Conservation (phyloP, 2,888 invertebrate genomes). For the Dolichomitus sp. region DNA sequence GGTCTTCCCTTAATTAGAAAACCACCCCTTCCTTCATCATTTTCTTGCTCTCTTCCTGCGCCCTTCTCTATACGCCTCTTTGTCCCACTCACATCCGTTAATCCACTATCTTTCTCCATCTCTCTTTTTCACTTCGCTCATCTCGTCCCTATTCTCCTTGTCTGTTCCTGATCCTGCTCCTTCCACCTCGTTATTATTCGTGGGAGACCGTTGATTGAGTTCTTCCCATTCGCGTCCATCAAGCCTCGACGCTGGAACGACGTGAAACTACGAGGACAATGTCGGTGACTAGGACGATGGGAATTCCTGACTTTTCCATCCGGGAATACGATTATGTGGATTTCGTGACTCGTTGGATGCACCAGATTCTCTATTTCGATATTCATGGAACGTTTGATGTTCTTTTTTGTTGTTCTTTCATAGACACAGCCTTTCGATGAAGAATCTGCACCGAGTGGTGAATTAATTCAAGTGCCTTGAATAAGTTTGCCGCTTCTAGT, state of each 20-base stretch:
- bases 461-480: background rate
- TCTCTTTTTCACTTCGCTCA: slow-evolving; percentile 19
- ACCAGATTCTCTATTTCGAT: background rate
- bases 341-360: background rate
- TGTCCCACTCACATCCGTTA: slow-evolving; percentile 24
- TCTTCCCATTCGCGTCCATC: slow-evolving; percentile 34
- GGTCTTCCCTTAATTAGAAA: slow-evolving; percentile 67
- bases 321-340: slow-evolving; percentile 2
- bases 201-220: slow-evolving; percentile 45
- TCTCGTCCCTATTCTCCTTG: slow-evolving; percentile 13
- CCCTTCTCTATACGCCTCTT: slow-evolving; percentile 11
- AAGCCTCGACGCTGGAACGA: slow-evolving; percentile 33
- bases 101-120: slow-evolving; percentile 14
- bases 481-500: background rate
- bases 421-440: background rate
- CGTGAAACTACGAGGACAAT: slow-evolving; percentile 13
- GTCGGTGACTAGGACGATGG: slow-evolving; percentile 14
- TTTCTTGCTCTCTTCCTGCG: slow-evolving; percentile 4
- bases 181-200: slow-evolving; percentile 50
- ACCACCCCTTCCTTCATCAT: slow-evolving; percentile 28
- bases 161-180: background rate
- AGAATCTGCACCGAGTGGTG: background rate
- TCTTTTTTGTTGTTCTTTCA: background rate
- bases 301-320: slow-evolving; percentile 8
- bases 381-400: background rate